Percentiles rank a stretch among this genome's conserved stretches.
Conservation (phyloP, 2,888 invertebrate species). For the Drosophila engyochracea region DNA sequence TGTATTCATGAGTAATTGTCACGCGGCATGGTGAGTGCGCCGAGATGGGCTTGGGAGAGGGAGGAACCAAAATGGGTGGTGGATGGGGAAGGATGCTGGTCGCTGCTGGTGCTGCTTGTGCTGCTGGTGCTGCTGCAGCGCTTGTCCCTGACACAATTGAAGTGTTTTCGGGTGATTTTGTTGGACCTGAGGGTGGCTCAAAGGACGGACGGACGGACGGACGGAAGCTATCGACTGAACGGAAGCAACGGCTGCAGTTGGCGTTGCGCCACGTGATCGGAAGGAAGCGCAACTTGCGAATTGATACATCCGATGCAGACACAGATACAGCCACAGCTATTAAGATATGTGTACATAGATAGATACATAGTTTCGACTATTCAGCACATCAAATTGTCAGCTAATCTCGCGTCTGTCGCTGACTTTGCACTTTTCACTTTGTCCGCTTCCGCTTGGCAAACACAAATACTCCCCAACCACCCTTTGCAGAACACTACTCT, state of each 20-base stretch:
- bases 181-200: constrained; percentile 22
- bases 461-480: background rate
- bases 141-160: constrained; percentile 37
- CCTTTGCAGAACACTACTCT: background rate
- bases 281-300: constrained; percentile 80
- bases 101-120: constrained; percentile 14
- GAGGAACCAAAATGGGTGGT: background rate
- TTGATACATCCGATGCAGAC: constrained; percentile 79
- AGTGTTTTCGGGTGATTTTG: constrained; percentile 40
- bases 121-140: constrained; percentile 17
- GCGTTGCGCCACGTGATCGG: constrained; percentile 77
- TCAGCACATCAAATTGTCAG: constrained; percentile 64
- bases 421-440: constrained; percentile 65
- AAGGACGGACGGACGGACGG: constrained; percentile 43
- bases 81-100: background rate
- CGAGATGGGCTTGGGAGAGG: background rate
- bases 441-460: constrained; percentile 19
- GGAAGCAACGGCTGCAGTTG: constrained; percentile 77
- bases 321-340: constrained; percentile 23
- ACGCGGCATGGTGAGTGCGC: constrained; percentile 53
- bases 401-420: constrained; percentile 63
- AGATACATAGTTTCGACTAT: constrained; percentile 6
- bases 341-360: constrained; percentile 11
- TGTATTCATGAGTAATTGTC: constrained; percentile 82
- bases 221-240: constrained; percentile 78